Evolutionary conservation across 2,888 invertebrate genomes (phyloP).

Genomic region (Cephonodes hylas): DNA sequence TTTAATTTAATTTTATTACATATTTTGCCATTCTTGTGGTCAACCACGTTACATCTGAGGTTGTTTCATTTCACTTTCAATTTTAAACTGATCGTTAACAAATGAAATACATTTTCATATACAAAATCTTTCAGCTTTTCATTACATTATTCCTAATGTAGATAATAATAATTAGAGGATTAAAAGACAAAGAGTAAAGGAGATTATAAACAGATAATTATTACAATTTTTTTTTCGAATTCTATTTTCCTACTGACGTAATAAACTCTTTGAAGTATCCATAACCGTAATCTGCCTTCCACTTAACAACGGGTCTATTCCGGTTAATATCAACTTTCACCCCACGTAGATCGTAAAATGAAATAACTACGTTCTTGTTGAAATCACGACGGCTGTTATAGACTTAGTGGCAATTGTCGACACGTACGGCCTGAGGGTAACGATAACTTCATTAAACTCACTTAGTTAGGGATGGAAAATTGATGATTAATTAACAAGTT

Average conservation of each 20-base stretch:
- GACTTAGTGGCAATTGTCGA: conserved; percentile 23
- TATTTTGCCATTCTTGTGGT: too few relatives aligned
- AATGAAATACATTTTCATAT: too few relatives aligned
- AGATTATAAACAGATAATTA: too few relatives aligned
- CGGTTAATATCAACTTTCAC: background rate
- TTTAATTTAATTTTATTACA: too few relatives aligned
- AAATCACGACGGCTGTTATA: conserved; percentile 19
- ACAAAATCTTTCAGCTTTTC: too few relatives aligned
- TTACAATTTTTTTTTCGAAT: background rate
- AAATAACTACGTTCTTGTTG: conserved; percentile 13
- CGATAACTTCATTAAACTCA: conserved; percentile 51
- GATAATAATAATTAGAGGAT: too few relatives aligned
- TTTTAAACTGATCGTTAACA: too few relatives aligned
- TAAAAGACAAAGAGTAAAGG: background rate
- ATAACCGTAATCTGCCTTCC: background rate
- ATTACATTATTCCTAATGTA: too few relatives aligned
- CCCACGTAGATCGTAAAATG: conserved; percentile 12
- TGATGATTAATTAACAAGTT: conserved; percentile 53
- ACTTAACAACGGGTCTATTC: background rate
- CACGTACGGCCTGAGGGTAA: conserved; percentile 33
- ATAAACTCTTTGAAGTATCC: background rate
- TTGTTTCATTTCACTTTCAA: too few relatives aligned
- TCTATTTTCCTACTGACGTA: background rate
- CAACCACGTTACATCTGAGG: too few relatives aligned
- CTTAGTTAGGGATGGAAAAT: conserved; percentile 47